Conservation (phyloP, 1,140 invertebrate genomes). For the Cardiocondyla obscurior region DNA sequence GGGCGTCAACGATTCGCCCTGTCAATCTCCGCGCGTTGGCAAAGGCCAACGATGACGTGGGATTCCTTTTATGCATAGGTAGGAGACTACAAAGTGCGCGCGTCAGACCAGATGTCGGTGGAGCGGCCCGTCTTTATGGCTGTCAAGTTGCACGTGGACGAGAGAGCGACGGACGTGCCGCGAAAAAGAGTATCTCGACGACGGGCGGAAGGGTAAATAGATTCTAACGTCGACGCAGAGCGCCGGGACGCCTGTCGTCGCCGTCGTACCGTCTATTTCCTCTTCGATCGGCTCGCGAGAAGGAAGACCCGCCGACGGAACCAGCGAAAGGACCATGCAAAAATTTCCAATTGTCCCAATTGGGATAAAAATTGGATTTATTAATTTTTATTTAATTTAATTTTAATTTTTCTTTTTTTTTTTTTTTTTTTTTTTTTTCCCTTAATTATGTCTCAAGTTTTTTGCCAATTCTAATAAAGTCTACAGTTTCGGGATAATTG, state of each 20-base stretch:
- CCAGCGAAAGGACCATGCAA: not conserved
- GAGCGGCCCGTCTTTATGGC: constrained; percentile 45
- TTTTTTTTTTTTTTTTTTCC: no score
- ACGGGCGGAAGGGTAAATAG: constrained; percentile 38
- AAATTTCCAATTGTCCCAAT: no score
- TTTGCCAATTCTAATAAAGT: not conserved
- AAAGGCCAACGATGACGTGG: constrained; percentile 30
- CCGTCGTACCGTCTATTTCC: constrained; percentile 9
- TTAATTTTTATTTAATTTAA: no score
- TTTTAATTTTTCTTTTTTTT: no score
- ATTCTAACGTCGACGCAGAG: constrained; percentile 25
- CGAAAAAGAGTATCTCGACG: not conserved
- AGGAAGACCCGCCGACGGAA: not conserved
- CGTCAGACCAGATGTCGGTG: constrained; percentile 51
- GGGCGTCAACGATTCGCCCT: constrained; percentile 25
- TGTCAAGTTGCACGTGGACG: constrained; percentile 43
- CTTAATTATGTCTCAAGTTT: not conserved
- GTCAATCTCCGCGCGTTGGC: constrained; percentile 23
- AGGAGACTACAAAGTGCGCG: constrained; percentile 50
- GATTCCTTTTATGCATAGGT: constrained; percentile 40
- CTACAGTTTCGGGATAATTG: not conserved
- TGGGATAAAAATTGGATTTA: no score
- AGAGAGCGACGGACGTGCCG: constrained; percentile 34
- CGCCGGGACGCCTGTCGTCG: constrained; percentile 14
- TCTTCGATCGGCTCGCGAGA: not conserved